Base-by-base conservation (phyloP, 1,140 invertebrate species). In the Ephestia elutella region DNA sequence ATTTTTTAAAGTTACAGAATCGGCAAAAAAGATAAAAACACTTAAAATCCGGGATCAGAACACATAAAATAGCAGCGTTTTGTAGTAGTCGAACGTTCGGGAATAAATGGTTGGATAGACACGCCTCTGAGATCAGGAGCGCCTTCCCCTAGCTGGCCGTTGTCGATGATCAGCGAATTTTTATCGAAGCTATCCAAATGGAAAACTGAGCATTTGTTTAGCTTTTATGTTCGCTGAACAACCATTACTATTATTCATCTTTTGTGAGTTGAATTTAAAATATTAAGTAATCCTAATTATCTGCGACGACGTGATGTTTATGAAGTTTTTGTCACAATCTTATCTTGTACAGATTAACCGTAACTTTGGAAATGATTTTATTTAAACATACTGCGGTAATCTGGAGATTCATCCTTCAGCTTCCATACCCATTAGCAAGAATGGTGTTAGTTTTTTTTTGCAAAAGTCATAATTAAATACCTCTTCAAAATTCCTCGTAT, bases 141-240 rank as follows among this genome's bases (percentile, higher is more conserved):
- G n/a, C n/a, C n/a, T n/a, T n/a, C 9, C 7, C 58, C 54, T 54
- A 48, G 62, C 59, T 9, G 30, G 30, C 54, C 30, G 54, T 60
- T 18, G 49, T 56, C 54, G 55, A 75, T 75, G 72, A 82, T 79
- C 76, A 72, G 71, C 61, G 64, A 69, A 73, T 78, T 76, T 78
- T 72, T 74, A 74, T 76, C 63, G 66, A 30, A 61, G 56, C 60
- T 58, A 63, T 71, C 62, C 62, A 55, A 70, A 71, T 67, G 58
- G 71, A 68, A 68, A 68, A 74, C 63, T 67, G 62, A 63, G 50
- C 54, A 66, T 68, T 65, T 64, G 57, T 21, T 53, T 21, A 53
- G 50, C 50, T 53, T 53, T 53, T 53, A 53, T 25, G n/a, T 53
- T 53, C 50, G 21, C 21, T 53, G 50, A 53, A 53, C 50, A 53